Conservation (phyloP, 2,888 invertebrate genomes). For the Oeneis ivallda region DNA sequence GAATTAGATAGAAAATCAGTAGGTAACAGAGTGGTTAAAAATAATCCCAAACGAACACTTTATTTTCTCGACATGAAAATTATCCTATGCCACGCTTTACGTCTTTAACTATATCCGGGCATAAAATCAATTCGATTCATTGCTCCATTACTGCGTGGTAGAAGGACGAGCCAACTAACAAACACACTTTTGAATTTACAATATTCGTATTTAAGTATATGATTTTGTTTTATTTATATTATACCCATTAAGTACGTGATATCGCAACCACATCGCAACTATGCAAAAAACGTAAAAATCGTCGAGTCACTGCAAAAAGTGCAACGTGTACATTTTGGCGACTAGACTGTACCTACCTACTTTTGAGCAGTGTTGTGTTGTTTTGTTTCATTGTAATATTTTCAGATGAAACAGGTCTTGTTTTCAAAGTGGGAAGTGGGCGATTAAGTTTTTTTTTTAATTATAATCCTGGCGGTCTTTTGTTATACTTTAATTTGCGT, state of each 20-base stretch:
- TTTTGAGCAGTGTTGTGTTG: conserved; percentile 29
- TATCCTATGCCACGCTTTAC: no score
- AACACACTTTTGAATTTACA: no score
- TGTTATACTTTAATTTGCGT: conserved; percentile 11
- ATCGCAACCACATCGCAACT: not conserved
- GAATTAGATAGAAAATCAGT: no score
- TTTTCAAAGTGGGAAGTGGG: conserved; percentile 23
- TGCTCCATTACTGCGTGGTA: no score
- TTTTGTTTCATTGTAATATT: conserved; percentile 34
- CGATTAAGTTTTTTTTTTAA: conserved; percentile 33
- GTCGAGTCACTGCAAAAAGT: conserved; percentile 13
- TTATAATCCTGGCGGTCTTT: conserved; percentile 2
- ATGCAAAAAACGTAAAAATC: not conserved
- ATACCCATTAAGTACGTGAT: not conserved
- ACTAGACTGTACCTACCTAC: conserved; percentile 37
- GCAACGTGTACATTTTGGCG: conserved; percentile 24
- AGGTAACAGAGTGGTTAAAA: no score
- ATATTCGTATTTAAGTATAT: no score
- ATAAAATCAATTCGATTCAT: no score
- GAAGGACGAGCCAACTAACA: no score
- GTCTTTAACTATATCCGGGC: no score
- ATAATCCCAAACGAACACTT: no score
- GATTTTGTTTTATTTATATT: no score
- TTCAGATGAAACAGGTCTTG: conserved; percentile 29
- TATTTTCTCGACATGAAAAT: no score